Evolutionary conservation across 2,113 vertebrate genomes (phyloP), one percentile per base, ranked within the genome.

Genomic region (Ia io): DNA sequence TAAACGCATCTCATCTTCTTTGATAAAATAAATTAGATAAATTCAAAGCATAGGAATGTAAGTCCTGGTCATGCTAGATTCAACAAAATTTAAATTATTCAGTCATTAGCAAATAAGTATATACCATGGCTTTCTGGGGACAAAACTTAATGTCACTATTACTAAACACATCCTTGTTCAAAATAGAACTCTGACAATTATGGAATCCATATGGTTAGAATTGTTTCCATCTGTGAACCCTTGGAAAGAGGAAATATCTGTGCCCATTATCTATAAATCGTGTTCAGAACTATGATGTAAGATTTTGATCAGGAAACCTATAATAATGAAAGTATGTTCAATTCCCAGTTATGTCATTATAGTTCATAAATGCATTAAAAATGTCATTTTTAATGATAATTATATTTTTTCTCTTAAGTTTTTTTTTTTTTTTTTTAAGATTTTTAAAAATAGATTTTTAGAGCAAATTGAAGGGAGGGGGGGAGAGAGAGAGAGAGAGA

Each of bases 301-400:
- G 44, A 76, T 90, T 95, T 96, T 76, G 67, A 49, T 79, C 89
- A 80, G 94, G 14, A 97, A 87, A 73, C 59, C 32, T 82, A 49
- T 77, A 93, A 82, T 86, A 95, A 96, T 92, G 87, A 84, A 87
- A 87, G 47, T 86, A 78, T 61, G 3, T 70, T 92, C 61, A 80
- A 71, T 44, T 13, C 44, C 65, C 6, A 80, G 89, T 91, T 82
- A 88, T 84, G 93, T 87, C 67, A 90, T 89, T 97, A 59, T 2
- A 94, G 67, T 90, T 95, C 87, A 49, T 87, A 95, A 94, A 79
- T 78, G 18, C 37, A 93, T 93, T 85, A 94, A 94, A 92, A 96
- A 95, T 86, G 78, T 16, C 61, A 90, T 83, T 95, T 95, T 84
- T 65, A 65, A 65, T 65, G 25, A 61, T 61, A 28, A 61, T 28